Base-by-base conservation (phyloP, 1,140 invertebrate species). In the Pantala flavescens region DNA sequence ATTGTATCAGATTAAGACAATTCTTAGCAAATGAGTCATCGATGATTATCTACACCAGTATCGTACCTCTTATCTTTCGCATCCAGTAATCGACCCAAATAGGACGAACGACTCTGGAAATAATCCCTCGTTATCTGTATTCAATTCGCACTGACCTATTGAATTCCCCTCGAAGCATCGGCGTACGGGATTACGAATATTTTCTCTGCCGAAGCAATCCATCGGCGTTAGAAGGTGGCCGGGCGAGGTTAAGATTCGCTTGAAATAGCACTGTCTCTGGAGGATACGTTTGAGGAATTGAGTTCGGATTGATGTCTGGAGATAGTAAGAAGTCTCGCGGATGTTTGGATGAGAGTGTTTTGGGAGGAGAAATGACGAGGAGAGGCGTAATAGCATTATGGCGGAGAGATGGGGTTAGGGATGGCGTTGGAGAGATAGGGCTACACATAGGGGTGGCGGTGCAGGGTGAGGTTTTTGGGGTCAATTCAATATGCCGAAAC, bases 401-500 rank as follows among this genome's bases (percentile, higher is more conserved):
- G 49, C 1, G 49, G 49, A 19, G 49, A 63, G 49, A 21, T 63
- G 49, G 49, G n/a, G 16, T 16, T 3, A 63, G 49, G 49, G 49
- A 63, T 21, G 49, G 49, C 49, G n/a, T 16, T 21, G 49, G 49
- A 16, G 49, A 63, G 49, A 63, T 63, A 63, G 49, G 49, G 5
- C 49, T 16, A 12, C 49, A 14, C 49, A 63, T 21, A 21, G n/a
- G 28, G 49, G n/a, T 63, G 49, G 49, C n/a, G 49, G 9, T 36
- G 49, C 49, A 3, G 49, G 49, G n/a, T 63, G 49, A 21, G 49
- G 49, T 63, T 63, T 36, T 21, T 63, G 49, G 49, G 49, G 49
- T 63, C 49, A 63, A 63, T 63, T 63, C 49, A 63, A 63, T 63
- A 63, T 63, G 49, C 49, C 49, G 49, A 63, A 63, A 63, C 49